phyloP scores from a whole-genome alignment of 2,888 invertebrate genomes.

The Rhopalosiphum nymphaeae region DNA sequence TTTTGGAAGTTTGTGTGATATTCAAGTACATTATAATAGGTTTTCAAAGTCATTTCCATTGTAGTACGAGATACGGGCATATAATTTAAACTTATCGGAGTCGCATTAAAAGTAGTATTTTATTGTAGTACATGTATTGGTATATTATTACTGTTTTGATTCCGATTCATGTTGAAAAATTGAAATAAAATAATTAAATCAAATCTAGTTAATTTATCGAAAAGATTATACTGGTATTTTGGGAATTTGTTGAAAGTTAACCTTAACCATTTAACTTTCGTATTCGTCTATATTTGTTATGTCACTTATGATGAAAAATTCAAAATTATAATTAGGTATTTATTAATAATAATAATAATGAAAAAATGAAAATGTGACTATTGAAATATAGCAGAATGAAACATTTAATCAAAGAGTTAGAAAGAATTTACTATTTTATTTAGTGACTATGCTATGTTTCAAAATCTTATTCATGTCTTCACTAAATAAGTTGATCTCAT shows the following conservation, averaged over 20 bases:
- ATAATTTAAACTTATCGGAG: neutral
- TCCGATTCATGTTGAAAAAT: neutral
- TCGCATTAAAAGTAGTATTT: neutral
- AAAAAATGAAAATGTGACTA: neutral
- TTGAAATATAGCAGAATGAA: neutral
- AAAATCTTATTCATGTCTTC: neutral
- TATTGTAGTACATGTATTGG: neutral
- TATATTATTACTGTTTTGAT: neutral
- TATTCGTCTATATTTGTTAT: neutral
- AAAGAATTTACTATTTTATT: neutral
- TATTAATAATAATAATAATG: neutral
- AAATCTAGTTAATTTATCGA: neutral
- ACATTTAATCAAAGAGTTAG: neutral
- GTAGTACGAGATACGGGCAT: neutral
- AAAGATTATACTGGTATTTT: neutral
- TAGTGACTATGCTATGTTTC: neutral
- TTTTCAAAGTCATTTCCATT: neutral
- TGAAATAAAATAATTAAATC: neutral
- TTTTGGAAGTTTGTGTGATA: neutral
- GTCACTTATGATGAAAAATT: neutral
- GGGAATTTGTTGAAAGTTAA: neutral
- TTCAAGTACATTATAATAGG: neutral
- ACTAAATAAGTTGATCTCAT: neutral
- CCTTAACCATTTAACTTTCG: no score
- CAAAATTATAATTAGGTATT: neutral